Conservation (phyloP, 1,140 invertebrate species). For the Pseudomyrmex sp. region DNA sequence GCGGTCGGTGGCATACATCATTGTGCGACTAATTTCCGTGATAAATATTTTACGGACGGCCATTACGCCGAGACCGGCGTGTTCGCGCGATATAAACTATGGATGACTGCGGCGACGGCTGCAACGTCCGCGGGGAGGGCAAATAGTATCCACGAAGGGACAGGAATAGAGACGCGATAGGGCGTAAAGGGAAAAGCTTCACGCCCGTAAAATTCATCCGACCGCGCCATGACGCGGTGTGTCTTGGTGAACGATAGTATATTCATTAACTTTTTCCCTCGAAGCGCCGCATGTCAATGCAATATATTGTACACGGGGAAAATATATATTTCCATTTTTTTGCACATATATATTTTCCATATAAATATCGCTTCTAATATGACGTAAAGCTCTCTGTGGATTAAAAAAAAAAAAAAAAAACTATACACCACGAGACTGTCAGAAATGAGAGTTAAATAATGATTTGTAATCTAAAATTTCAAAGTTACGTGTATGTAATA, state of each 20-base stretch:
- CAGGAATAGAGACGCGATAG: neutral
- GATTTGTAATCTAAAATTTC: neutral
- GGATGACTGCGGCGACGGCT: constrained; percentile 67
- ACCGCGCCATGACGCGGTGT: constrained; percentile 46
- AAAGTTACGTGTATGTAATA: neutral
- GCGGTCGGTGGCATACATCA: constrained; percentile 72
- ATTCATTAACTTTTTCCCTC: constrained; percentile 20
- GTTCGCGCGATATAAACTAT: constrained; percentile 75
- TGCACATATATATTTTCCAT: neutral
- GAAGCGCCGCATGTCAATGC: neutral
- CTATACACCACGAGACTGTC: neutral
- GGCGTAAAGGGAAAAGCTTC: constrained; percentile 63
- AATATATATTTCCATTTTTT: neutral
- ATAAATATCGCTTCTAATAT: neutral
- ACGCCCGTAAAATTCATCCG: constrained; percentile 70
- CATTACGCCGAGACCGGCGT: constrained; percentile 75
- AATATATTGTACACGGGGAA: neutral
- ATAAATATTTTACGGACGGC: constrained; percentile 81
- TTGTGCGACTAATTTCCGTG: constrained; percentile 79
- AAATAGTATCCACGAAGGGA: constrained; percentile 57
- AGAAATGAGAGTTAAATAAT: neutral
- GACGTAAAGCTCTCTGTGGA: neutral
- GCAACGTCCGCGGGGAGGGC: constrained; percentile 62
- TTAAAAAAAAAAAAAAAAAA: neutral
- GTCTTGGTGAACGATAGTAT: constrained; percentile 19